Base-by-base conservation (phyloP, 2,113 vertebrate genomes). In the Hypomesus transpacificus region DNA sequence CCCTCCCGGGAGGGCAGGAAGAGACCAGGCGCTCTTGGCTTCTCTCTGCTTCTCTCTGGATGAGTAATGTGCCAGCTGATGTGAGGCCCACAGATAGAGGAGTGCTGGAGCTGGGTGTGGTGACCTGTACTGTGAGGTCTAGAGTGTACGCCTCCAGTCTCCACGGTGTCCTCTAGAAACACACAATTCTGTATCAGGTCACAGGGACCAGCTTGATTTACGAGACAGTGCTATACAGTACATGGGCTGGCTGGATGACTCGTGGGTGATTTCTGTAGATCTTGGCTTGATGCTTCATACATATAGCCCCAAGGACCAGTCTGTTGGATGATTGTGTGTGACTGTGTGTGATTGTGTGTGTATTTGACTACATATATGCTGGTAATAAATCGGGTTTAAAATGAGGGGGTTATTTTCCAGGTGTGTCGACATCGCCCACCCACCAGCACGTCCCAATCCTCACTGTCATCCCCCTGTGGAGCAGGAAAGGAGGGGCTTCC, bases 341-440 rank as follows among this genome's bases (percentile, higher is more conserved):
- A 46, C 39, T 46, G 39, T 46, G 39, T 46, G 39, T 46, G 39
- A 46, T 46, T 11, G 9, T 34, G 31, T 34, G 3, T 34, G 31
- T 34, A 34, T 34, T 46, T 46, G 39, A 46, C 39, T 46, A 46
- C 39, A 2, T 46, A 46, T 46, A 46, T 46, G 39, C 39, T 13
- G 39, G 39, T 46, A 46, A 46, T 46, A 46, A 13, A 8, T 65
- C 0, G 0, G 6, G 16, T 46, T 68, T 51, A 69, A 31, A 22
- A 66, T 34, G 16, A 69, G 14, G 26, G 13, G 76, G 70, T 79
- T 53, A 18, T 64, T 71, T 78, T 84, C 74, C 84, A 87, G 82
- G 78, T 87, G 83, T 78, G 70, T 85, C 82, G 87, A 84, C 80
- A 86, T 79, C 63, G 64, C 53, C 31, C 51, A 11, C 51, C 58